These are phyloP conservation scores for Hypselothyrea guttata DNA, from an alignment of 2,888 invertebrate genomes.

Conservation along the genomic window DNA sequence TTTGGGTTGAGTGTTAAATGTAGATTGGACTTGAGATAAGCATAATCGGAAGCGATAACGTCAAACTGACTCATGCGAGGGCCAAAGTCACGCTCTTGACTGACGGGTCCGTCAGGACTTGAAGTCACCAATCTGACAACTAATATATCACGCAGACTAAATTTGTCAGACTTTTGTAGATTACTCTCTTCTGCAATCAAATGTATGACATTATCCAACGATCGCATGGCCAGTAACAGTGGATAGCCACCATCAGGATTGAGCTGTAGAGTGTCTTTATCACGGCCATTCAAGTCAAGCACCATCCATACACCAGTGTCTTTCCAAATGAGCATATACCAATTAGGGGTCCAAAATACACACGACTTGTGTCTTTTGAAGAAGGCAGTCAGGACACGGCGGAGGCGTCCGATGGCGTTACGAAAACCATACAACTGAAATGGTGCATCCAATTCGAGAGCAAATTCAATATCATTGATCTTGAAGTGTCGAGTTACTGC, in stretches of 20 bases:
- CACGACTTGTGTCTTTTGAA: slow-evolving; percentile 65
- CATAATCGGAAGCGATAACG: slow-evolving; percentile 75
- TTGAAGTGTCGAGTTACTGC: slow-evolving; percentile 70
- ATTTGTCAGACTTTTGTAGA: slow-evolving; percentile 48
- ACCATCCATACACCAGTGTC: slow-evolving; percentile 73
- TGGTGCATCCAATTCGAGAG: slow-evolving; percentile 63
- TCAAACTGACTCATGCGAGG: slow-evolving; percentile 73
- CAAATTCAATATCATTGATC: slow-evolving; percentile 70
- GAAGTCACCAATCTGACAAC: slow-evolving; percentile 71
- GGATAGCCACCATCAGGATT: slow-evolving; percentile 65
- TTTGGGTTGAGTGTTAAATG: slow-evolving; percentile 75
- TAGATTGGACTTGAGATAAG: slow-evolving; percentile 66
- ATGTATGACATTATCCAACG: slow-evolving; percentile 72
- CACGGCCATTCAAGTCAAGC: slow-evolving; percentile 78
- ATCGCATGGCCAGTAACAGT: slow-evolving; percentile 70
- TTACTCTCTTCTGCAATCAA: slow-evolving; percentile 70
- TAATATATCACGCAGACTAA: slow-evolving; percentile 72
- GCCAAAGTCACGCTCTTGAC: slow-evolving; percentile 62
- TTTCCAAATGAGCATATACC: slow-evolving; percentile 79
- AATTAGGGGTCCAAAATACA: slow-evolving; percentile 58
- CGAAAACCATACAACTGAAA: slow-evolving; percentile 45
- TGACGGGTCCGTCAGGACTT: slow-evolving; percentile 56
- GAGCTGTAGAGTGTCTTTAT: slow-evolving; percentile 48
- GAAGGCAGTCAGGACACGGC: slow-evolving; percentile 57
- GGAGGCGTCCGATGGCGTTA: slow-evolving; percentile 32